A percentile compares a stretch with the other conserved stretches of the same genome.
Conservation (phyloP, 2,797 vertebrate species). For the Enteromius fasciolatus region DNA sequence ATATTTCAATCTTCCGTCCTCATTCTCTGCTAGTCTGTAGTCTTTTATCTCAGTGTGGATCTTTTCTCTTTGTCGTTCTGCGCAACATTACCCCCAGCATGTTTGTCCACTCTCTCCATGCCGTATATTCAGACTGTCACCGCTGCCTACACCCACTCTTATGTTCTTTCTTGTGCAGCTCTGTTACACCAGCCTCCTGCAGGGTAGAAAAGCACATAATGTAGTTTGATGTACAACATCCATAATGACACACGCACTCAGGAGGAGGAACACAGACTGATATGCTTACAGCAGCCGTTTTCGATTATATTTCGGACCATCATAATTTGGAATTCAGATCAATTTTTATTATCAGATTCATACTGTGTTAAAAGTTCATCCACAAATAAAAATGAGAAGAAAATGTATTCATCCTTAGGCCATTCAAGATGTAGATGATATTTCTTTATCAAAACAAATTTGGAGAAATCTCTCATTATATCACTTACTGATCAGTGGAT, state of each 20-base stretch:
- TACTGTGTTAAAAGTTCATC: neutral
- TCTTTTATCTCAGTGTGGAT: constrained; percentile 10
- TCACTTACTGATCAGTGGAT: neutral
- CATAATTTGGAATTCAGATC: neutral
- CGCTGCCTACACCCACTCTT: constrained; percentile 1
- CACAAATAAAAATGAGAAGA: neutral
- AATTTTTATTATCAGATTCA: neutral
- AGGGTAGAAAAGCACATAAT: neutral
- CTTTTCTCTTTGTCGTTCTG: constrained; percentile 26
- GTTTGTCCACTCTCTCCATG: constrained; percentile 22
- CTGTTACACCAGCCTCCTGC: neutral
- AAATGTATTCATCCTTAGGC: neutral
- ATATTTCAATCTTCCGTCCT: constrained; percentile 8
- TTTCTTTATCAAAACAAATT: neutral
- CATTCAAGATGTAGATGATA: neutral
- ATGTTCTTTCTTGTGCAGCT: neutral
- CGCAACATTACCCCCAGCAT: constrained; percentile 33
- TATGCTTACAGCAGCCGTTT: neutral
- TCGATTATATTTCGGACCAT: neutral
- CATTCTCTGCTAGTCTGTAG: constrained; percentile 15
- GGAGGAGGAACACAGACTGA: constrained; percentile 12
- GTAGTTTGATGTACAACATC: constrained; percentile 18
- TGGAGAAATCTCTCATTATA: neutral
- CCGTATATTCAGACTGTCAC: constrained; percentile 27
- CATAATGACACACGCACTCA: neutral